phyloP scores from a whole-genome alignment of 2,113 vertebrate genomes.

The Cololabis saira region DNA sequence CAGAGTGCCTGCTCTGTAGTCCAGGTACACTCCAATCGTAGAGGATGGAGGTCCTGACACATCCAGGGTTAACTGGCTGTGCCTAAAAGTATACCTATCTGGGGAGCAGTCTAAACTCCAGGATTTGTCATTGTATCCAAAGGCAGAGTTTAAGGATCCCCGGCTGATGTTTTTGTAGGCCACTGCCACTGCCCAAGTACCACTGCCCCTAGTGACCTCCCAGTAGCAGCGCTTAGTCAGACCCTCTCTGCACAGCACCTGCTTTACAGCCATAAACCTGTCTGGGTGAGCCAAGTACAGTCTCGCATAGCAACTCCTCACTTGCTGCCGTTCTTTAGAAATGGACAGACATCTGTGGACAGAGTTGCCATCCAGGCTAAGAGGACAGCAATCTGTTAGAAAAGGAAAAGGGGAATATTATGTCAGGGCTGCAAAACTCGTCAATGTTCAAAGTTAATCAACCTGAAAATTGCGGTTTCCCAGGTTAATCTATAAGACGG shows the following conservation, averaged over 20 bases:
- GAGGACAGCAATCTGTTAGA: conserved; percentile 2
- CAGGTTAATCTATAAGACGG: too few species aligned
- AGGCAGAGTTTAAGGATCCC: accelerated
- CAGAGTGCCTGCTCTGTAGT: conserved; percentile 12
- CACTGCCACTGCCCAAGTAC: neutral
- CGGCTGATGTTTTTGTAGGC: conserved; percentile 20
- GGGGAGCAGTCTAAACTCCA: conserved; percentile 26
- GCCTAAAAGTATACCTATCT: accelerated
- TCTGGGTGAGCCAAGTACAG: neutral
- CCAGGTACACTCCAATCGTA: conserved; percentile 3
- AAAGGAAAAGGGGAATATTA: too few species aligned
- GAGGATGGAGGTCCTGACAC: accelerated
- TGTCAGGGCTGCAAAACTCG: neutral
- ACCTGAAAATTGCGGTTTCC: too few species aligned
- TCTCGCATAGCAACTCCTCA: too few species aligned
- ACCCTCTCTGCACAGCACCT: conserved; percentile 37
- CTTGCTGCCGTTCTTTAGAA: too few species aligned
- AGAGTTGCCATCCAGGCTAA: conserved; percentile 1
- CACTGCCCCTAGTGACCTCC: conserved; percentile 8
- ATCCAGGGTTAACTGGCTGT: accelerated
- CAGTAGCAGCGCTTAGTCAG: conserved; percentile 28
- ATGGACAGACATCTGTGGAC: neutral
- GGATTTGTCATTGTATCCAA: conserved; percentile 15
- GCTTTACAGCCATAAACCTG: neutral
- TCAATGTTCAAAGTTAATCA: too few species aligned